phyloP scores from a whole-genome alignment of 2,888 invertebrate genomes.

The Labia minor region DNA sequence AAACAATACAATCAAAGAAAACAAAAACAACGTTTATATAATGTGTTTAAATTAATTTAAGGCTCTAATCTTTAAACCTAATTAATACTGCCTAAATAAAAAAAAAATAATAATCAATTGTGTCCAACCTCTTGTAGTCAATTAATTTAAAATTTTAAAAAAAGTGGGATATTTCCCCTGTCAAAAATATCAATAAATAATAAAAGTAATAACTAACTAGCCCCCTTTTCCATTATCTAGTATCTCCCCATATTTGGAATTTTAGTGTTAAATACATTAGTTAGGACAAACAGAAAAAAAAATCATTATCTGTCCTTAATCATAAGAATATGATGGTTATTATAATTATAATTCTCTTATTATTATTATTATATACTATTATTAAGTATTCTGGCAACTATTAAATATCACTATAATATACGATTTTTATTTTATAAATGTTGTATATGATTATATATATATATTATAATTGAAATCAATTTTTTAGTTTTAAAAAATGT shows the following conservation, averaged over 20 bases:
- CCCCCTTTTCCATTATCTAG: background rate
- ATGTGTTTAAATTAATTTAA: background rate
- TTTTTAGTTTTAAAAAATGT: slow-evolving; percentile 1
- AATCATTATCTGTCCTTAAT: background rate
- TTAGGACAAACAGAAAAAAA: background rate
- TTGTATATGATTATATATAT: background rate
- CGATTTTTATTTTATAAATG: slow-evolving; percentile 6
- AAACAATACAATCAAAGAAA: background rate
- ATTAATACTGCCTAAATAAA: background rate
- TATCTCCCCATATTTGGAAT: background rate
- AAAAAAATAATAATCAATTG: background rate
- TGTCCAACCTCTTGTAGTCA: slow-evolving; percentile 13
- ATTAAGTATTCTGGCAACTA: background rate
- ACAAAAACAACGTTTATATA: slow-evolving; percentile 3
- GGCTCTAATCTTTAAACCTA: slow-evolving; percentile 1
- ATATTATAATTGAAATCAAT: background rate
- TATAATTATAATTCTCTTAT: background rate
- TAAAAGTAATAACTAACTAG: background rate
- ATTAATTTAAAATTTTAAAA: background rate
- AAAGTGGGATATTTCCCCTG: background rate
- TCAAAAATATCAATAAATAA: background rate
- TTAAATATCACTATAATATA: background rate
- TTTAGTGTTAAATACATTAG: background rate
- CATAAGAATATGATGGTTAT: background rate
- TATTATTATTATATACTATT: background rate